Evolutionary conservation across 2,113 vertebrate species (phyloP).

Genomic region (Neogale vison): DNA sequence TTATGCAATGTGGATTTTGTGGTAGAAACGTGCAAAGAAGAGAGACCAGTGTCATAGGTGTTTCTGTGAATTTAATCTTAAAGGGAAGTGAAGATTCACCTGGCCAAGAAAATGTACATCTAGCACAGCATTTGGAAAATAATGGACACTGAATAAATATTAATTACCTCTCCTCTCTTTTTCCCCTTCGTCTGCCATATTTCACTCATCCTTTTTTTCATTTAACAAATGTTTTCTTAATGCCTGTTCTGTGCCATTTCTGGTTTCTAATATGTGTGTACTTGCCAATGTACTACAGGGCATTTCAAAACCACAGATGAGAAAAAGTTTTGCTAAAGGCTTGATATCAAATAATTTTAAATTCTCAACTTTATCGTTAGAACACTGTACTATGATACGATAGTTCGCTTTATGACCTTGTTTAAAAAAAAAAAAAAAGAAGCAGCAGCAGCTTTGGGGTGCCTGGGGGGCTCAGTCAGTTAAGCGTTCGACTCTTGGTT

Average conservation of each 20-base stretch:
- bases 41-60: neutral
- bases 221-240: neutral
- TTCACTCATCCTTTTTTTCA: neutral
- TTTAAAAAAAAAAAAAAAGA: neutral
- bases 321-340: conserved; percentile 11
- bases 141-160: neutral
- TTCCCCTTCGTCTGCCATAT: neutral
- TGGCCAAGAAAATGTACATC: neutral
- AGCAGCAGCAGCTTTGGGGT: neutral
- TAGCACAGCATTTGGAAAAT: neutral
- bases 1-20: neutral
- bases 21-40: neutral
- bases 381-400: neutral
- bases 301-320: neutral
- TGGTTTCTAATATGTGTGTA: neutral
- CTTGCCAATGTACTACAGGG: neutral
- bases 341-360: conserved; percentile 24
- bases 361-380: neutral
- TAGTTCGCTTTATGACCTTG: neutral
- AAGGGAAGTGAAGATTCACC: neutral
- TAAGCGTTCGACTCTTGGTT: neutral
- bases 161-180: neutral
- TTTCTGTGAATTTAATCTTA: neutral
- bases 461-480: neutral
- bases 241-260: neutral